phyloP scores from a whole-genome alignment of 2,113 vertebrate species.

The Ptilonorhynchus violaceus region DNA sequence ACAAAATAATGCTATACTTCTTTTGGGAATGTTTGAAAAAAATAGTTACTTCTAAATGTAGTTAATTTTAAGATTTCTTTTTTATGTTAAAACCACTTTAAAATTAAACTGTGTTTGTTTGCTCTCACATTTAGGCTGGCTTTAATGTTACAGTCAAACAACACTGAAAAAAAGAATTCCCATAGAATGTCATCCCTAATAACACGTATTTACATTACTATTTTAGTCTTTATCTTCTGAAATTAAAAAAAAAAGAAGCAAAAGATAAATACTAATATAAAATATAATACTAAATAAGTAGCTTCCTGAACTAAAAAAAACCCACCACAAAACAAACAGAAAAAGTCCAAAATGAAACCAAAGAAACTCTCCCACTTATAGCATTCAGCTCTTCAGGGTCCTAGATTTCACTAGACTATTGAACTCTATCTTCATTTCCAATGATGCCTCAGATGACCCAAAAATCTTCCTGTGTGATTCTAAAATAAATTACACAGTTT shows the following conservation, averaged over 20 bases:
- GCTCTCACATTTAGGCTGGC: not conserved
- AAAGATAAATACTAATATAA: too few species aligned
- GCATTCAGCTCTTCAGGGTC: not conserved
- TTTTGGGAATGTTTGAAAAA: not conserved
- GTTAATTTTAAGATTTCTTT: not conserved
- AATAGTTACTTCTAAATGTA: not conserved
- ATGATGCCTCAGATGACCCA: not conserved
- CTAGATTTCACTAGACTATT: not conserved
- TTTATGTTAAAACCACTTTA: not conserved
- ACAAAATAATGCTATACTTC: not conserved
- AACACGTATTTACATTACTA: not conserved
- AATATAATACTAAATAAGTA: not conserved
- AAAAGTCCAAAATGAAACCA: not conserved
- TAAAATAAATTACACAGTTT: not conserved
- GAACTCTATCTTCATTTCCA: not conserved
- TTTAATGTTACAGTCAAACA: not conserved
- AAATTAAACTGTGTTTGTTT: not conserved
- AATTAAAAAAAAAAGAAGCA: not conserved
- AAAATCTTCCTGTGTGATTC: not conserved
- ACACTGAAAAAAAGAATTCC: not conserved
- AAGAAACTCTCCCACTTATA: not conserved
- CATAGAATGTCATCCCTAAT: not conserved
- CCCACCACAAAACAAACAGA: not conserved
- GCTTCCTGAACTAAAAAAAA: not conserved
- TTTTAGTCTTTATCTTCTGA: not conserved